Base-by-base conservation (phyloP, 92 coral and sea anemone genomes). In the Pocillopora meandrina region DNA sequence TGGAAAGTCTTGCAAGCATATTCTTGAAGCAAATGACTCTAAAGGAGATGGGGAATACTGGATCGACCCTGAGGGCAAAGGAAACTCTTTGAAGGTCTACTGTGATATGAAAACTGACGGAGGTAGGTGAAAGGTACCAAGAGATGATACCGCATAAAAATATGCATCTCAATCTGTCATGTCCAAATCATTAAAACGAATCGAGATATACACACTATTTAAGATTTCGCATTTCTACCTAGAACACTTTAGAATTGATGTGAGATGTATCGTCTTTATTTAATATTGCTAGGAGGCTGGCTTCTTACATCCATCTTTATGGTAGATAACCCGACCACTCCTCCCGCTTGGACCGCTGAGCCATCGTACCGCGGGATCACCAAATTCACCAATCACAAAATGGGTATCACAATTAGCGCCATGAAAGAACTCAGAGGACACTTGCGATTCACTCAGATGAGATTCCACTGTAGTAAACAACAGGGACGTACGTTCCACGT, bases 1-100 rank as follows among this genome's bases (percentile, higher is more conserved):
- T 47, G 93, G 61, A 20, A 82, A 69, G 10, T 90, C 93, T 11
- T 90, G 93, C 57, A 90, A 86, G 21, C 80, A 86, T 17, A 90
- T 90, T 75, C 58, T 17, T 31, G 90, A 86, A 56, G 35, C 26
- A 23, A 23, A 23, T 23, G 26, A 23, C 26, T 23, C 26, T 23
- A 23, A 23, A 23, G 26, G 26, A 23, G 26, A 23, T 23, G 26
- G 26, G 26, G 26, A 23, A 23, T 23, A 23, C 26, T 23, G 26
- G 26, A 23, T 23, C 26, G 26, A 23, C 26, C 26, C 26, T 23
- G 26, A 23, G 26, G 26, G 26, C 26, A 23, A 23, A 23, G 26
- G 26, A 23, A 23, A 23, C 26, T 0, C 26, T 23, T 23, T 23
- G 26, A 23, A 23, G 26, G 26, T 23, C 26, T 23, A 23, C 26